phyloP scores from a whole-genome alignment of 1,140 invertebrate species.

The Microvelia longipes region DNA sequence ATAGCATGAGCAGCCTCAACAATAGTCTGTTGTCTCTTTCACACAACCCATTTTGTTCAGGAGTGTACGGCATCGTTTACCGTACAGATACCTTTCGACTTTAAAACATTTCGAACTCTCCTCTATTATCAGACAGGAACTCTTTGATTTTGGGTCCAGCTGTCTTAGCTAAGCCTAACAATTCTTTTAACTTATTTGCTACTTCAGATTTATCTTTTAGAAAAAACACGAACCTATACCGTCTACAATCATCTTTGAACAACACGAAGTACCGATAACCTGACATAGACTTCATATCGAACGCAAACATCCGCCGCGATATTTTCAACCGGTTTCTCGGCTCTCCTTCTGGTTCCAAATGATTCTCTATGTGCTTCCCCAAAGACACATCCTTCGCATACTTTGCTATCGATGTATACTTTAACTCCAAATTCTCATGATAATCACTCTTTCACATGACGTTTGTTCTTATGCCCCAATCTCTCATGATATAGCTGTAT shows the following conservation, averaged over 20 bases:
- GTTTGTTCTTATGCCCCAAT: not conserved
- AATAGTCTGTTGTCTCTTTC: not conserved
- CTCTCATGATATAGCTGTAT: not conserved
- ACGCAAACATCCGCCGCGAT: not conserved
- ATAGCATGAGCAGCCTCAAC: not conserved
- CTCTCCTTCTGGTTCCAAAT: not conserved
- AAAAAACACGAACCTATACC: not conserved
- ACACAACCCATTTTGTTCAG: not conserved
- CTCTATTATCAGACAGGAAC: not conserved
- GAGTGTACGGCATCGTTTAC: not conserved
- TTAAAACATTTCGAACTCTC: not conserved
- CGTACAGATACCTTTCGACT: not conserved
- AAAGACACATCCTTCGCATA: not conserved
- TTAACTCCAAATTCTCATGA: not conserved
- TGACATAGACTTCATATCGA: not conserved
- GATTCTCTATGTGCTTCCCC: not conserved
- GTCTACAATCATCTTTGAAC: not conserved
- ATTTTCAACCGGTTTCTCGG: not conserved
- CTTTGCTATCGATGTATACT: not conserved
- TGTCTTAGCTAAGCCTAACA: not conserved
- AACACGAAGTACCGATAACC: not conserved
- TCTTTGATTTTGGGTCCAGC: not conserved
- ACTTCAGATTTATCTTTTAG: not conserved
- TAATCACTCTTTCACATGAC: not conserved
- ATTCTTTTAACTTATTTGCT: not conserved